These are phyloP conservation scores for Brachionus sp. DNA, from an alignment of 1,140 invertebrate genomes.

Conservation along the genomic window DNA sequence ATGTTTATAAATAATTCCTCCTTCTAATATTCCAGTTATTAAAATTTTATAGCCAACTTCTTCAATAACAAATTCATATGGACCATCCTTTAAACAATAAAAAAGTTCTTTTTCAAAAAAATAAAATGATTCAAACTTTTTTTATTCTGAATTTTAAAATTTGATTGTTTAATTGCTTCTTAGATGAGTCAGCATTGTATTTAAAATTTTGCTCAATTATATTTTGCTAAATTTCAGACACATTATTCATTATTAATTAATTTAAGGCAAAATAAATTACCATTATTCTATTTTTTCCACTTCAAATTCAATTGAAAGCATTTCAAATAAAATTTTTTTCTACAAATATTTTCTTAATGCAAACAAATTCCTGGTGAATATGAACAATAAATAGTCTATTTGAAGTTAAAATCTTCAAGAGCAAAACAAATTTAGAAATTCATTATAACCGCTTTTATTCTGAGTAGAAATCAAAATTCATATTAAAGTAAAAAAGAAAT, in stretches of 20 bases:
- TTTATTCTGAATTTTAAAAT: background rate
- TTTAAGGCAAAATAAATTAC: background rate
- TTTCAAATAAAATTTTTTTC: background rate
- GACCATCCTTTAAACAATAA: slow-evolving; percentile 20
- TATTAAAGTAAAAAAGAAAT: background rate
- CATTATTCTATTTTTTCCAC: background rate
- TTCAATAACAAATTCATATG: slow-evolving; percentile 34
- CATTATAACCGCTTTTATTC: background rate
- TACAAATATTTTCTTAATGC: background rate
- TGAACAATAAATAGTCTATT: background rate
- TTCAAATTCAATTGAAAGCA: background rate
- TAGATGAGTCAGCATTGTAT: background rate
- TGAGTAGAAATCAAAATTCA: background rate
- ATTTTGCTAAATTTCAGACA: background rate
- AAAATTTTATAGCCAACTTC: background rate
- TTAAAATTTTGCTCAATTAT: background rate
- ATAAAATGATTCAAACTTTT: background rate
- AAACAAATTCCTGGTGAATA: background rate
- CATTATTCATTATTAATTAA: background rate
- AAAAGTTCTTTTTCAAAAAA: background rate
- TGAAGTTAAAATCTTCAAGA: background rate
- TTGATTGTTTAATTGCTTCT: background rate
- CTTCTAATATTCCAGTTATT: slow-evolving; percentile 24
- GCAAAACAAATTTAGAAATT: background rate
- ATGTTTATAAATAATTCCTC: slow-evolving; percentile 26